Base-by-base conservation (phyloP, 1,140 invertebrate species). In the Oncopeltus fasciatus region DNA sequence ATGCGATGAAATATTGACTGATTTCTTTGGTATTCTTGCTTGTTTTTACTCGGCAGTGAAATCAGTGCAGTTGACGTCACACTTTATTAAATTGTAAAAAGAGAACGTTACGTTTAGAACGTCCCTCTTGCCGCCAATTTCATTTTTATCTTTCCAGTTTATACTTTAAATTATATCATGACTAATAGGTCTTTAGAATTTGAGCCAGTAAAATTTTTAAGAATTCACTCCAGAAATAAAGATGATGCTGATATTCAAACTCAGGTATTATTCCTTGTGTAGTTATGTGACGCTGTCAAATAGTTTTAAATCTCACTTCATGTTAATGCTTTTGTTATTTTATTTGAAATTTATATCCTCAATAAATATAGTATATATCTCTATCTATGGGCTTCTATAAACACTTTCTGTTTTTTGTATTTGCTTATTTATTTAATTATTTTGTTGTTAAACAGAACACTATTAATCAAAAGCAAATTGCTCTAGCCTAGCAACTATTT, bases 161-260 rank as follows among this genome's bases (percentile, higher is more conserved):
- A 38, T 8, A 8, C 31, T 38, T 38, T 38, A 8, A 8, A 38
- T 14, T 38, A 5, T 38, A 38, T 38, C 31, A 38, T 38, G 31
- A 14, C 5, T 38, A 38, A 38, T 38, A n/a, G 18, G 18, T 5
- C 5, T 57, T 33, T 57, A 14, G 59, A 68, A 27, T 73, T 67
- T 64, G 66, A 69, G 5, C 70, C 70, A 0, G 47, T 59, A 5
- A 64, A 69, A 65, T 73, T 73, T 62, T 53, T 73, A 18, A 65
- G 71, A 59, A 71, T 68, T 49, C 72, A 73, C 62, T 72, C 71
- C 5, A 72, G 70, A 64, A 71, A 73, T 49, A 70, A 69, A 38
- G 71, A 72, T 65, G 62, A 65, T 43, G 70, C 71, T 28, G 70
- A 73, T 67, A 68, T 72, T 12, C 68, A 71, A 56, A 73, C 72